Conservation (phyloP, 2,888 invertebrate species). For the Cordilura impudica region DNA sequence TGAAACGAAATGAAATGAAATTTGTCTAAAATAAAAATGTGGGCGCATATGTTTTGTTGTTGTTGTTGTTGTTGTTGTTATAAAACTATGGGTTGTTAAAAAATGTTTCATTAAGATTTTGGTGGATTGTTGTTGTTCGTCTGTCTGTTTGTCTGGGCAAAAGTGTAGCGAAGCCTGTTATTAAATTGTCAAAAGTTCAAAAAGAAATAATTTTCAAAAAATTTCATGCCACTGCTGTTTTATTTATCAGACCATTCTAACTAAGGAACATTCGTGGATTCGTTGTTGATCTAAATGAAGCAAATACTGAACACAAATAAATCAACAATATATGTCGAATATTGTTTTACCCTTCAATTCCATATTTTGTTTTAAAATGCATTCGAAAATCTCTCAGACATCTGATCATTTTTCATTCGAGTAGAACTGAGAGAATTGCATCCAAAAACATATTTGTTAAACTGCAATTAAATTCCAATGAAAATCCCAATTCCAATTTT, state of each 20-base stretch:
- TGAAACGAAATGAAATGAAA: slow-evolving; percentile 63
- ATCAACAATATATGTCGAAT: too few species aligned
- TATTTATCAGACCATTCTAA: slow-evolving; percentile 15
- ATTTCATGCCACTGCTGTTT: slow-evolving; percentile 64
- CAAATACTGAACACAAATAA: neutral
- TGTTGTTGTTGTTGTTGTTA: slow-evolving; percentile 19
- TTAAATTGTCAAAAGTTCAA: slow-evolving; percentile 77
- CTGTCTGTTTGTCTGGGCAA: slow-evolving; percentile 35
- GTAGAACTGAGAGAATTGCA: too few species aligned
- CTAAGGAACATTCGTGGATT: slow-evolving; percentile 1
- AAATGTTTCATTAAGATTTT: too few species aligned
- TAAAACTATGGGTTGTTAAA: slow-evolving; percentile 21
- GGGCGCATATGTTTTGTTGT: slow-evolving; percentile 59
- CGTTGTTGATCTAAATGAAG: neutral
- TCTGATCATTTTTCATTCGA: too few species aligned
- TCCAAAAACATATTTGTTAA: too few species aligned
- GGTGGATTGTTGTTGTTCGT: slow-evolving; percentile 8
- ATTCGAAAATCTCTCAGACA: too few species aligned
- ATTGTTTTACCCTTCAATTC: neutral
- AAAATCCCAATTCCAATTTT: neutral
- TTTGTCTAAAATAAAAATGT: slow-evolving; percentile 65
- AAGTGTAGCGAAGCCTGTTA: slow-evolving; percentile 71
- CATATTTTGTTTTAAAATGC: too few species aligned
- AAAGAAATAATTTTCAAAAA: slow-evolving; percentile 67
- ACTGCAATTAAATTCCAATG: too few species aligned